phyloP scores from a whole-genome alignment of 2,797 vertebrate genomes.

The Rhodeus uyekii region DNA sequence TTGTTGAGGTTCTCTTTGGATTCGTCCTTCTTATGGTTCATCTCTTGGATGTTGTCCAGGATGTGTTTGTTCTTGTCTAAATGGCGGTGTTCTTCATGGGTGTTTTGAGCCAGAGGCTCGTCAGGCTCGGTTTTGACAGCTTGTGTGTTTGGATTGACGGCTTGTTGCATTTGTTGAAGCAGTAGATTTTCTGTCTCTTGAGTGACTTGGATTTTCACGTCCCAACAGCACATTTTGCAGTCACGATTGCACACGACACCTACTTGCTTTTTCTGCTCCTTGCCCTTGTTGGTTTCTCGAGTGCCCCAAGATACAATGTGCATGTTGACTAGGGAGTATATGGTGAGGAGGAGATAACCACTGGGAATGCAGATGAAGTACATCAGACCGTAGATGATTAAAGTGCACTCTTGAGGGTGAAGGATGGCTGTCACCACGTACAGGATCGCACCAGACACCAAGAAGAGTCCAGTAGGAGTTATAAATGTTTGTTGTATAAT shows the following conservation, averaged over 20 bases:
- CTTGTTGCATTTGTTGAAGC: conserved; percentile 69
- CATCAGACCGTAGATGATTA: conserved; percentile 78
- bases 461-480: conserved; percentile 81
- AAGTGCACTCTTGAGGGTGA: conserved; percentile 77
- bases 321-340: conserved; percentile 86
- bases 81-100: background rate
- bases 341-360: conserved; percentile 83
- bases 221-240: conserved; percentile 80
- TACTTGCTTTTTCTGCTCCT: conserved; percentile 60
- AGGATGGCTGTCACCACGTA: conserved; percentile 78
- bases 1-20: conserved; percentile 13
- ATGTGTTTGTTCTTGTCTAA: background rate
- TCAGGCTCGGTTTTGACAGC: conserved; percentile 3
- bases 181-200: conserved; percentile 75
- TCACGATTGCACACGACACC: conserved; percentile 72
- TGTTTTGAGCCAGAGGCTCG: background rate
- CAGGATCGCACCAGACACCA: conserved; percentile 77
- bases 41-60: background rate
- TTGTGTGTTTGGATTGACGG: conserved; percentile 48
- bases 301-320: conserved; percentile 82
- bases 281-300: conserved; percentile 74
- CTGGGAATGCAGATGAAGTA: conserved; percentile 86
- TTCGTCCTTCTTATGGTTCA: background rate
- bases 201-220: conserved; percentile 74
- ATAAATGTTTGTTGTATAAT: conserved; percentile 77